Conservation (phyloP, 2,113 vertebrate species). For the Pholis gunnellus region DNA sequence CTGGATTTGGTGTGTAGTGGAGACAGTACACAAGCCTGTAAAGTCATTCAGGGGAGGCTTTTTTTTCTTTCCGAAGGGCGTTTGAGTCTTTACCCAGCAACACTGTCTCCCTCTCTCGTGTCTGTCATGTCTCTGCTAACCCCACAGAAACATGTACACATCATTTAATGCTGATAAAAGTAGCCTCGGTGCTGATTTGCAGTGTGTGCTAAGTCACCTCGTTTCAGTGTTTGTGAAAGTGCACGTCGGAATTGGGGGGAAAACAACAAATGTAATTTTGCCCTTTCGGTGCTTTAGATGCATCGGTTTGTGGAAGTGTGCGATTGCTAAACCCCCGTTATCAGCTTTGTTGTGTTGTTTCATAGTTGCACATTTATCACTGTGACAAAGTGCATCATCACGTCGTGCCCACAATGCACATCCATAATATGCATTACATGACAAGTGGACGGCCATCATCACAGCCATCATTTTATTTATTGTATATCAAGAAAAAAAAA, state of each 20-base stretch:
- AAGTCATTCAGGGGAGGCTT: constrained; percentile 73
- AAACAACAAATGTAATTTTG: constrained; percentile 15
- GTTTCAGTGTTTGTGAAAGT: not conserved
- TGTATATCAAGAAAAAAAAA: not conserved
- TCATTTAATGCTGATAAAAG: not conserved
- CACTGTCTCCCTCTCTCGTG: constrained; percentile 43
- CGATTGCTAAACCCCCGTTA: not conserved
- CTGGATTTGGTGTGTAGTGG: constrained; percentile 84
- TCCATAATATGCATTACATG: not conserved
- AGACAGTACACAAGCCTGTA: constrained; percentile 73
- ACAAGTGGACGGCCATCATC: constrained; percentile 5
- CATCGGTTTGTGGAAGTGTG: not conserved
- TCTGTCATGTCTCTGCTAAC: constrained; percentile 14
- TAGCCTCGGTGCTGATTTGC: not conserved
- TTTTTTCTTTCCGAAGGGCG: constrained; percentile 67
- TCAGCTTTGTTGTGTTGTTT: not conserved
- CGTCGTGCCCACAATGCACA: not conserved
- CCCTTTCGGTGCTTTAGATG: not conserved
- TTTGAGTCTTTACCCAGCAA: constrained; percentile 76
- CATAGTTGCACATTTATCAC: not conserved
- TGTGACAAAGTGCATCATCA: not conserved
- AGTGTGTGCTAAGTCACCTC: constrained; percentile 2
- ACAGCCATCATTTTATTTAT: not conserved
- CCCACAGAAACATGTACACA: no score
- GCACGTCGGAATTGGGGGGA: not conserved